These are phyloP conservation scores for Thamnophis elegans DNA, from an alignment of 2,797 vertebrate genomes.

Conservation along the genomic window DNA sequence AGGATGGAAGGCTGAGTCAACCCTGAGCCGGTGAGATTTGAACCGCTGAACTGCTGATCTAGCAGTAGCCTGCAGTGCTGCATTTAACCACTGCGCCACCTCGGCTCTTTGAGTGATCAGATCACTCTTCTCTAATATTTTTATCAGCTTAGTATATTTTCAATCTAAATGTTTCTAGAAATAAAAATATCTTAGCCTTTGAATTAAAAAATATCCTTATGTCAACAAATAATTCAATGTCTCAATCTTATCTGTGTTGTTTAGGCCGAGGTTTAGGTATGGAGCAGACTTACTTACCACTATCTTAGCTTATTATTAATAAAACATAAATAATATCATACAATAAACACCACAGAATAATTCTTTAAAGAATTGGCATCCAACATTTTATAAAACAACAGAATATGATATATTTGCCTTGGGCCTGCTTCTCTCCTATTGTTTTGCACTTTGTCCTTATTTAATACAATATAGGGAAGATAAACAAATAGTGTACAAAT, in stretches of 20 bases:
- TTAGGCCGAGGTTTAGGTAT: not conserved
- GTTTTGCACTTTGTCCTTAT: not conserved
- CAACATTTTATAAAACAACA: not conserved
- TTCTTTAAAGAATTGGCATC: not conserved
- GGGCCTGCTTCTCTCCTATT: not conserved
- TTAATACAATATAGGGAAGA: not conserved
- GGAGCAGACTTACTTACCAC: not conserved
- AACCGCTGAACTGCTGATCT: too few relatives aligned
- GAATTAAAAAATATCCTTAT: not conserved
- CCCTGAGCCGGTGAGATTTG: too few relatives aligned
- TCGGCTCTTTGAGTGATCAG: too few relatives aligned
- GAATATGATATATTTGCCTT: not conserved
- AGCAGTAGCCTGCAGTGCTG: too few relatives aligned
- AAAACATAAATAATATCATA: not conserved
- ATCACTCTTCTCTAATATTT: constrained; percentile 4
- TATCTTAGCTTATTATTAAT: fast-evolving
- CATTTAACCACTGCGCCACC: too few relatives aligned
- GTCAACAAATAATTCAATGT: not conserved
- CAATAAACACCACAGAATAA: not conserved
- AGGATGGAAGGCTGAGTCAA: too few relatives aligned
- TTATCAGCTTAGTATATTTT: not conserved
- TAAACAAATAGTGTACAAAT: fast-evolving
- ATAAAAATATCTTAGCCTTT: not conserved
- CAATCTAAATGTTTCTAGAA: not conserved
- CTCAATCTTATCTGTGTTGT: not conserved